These are phyloP conservation scores for Dreissena rostriformis DNA, from an alignment of 1,140 invertebrate species.

Conservation along the genomic window DNA sequence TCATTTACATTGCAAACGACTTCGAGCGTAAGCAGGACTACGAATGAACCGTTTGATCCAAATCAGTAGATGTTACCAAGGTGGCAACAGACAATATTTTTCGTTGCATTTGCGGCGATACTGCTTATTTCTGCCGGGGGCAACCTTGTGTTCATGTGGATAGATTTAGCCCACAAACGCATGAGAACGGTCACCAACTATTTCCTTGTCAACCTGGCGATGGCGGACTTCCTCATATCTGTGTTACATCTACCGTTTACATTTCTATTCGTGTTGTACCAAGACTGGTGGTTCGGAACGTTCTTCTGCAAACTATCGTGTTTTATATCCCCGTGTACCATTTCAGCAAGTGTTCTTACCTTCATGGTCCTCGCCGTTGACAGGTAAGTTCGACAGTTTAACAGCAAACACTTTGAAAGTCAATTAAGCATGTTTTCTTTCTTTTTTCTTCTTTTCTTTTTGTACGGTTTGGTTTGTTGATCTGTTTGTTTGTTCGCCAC, in stretches of 20 bases:
- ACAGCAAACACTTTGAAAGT: no score
- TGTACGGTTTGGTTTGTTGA: no score
- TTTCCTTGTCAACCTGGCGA: conserved; percentile 96
- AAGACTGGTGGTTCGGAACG: conserved; percentile 91
- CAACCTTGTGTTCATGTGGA: conserved; percentile 97
- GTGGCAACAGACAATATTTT: conserved; percentile 76
- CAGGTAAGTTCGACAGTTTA: conserved; percentile 86
- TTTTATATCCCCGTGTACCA: conserved; percentile 94
- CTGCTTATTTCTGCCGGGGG: conserved; percentile 95
- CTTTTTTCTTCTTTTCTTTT: no score
- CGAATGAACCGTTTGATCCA: background rate
- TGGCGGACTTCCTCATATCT: conserved; percentile 95
- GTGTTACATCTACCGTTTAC: conserved; percentile 96
- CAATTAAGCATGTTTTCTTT: no score
- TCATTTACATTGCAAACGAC: no score
- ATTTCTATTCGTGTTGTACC: conserved; percentile 93
- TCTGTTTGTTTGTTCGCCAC: no score
- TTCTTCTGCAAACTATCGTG: conserved; percentile 93
- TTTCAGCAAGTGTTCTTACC: conserved; percentile 95
- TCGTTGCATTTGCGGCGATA: conserved; percentile 88
- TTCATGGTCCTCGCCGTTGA: conserved; percentile 97
- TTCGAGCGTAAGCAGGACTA: background rate
- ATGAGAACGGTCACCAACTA: conserved; percentile 98
- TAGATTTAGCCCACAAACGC: conserved; percentile 91
- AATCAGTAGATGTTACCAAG: conserved; percentile 66